A percentile compares a stretch with the other conserved stretches of the same genome.
phyloP scores from a whole-genome alignment of 2,888 invertebrate species.

The Coecobrya sp. region DNA sequence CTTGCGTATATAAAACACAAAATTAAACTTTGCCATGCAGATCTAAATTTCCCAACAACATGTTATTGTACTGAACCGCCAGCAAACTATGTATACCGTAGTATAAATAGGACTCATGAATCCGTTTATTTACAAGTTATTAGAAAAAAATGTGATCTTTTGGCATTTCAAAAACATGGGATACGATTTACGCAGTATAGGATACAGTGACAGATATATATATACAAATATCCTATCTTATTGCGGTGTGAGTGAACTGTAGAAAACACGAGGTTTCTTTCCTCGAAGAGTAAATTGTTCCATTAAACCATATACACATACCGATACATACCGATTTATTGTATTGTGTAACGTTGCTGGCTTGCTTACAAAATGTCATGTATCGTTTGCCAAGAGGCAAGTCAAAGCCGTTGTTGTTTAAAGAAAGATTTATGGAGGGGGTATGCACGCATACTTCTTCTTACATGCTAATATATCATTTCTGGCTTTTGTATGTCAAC shows the following conservation, averaged over 20 bases:
- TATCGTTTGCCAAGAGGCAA: conserved; percentile 27
- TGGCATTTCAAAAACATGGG: conserved; percentile 13
- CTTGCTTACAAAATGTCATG: conserved; percentile 15
- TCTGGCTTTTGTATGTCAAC: conserved; percentile 35
- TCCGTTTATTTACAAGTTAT: conserved; percentile 14
- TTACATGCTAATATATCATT: not conserved
- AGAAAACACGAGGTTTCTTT: conserved; percentile 45
- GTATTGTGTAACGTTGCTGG: not conserved
- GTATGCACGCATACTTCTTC: conserved; percentile 10
- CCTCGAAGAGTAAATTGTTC: conserved; percentile 18
- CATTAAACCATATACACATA: not conserved
- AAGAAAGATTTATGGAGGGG: not conserved
- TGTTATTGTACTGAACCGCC: not conserved
- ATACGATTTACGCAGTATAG: not conserved
- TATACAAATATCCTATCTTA: not conserved
- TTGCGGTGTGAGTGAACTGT: conserved; percentile 31
- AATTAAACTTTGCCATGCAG: too few species aligned
- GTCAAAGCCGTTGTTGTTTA: conserved; percentile 12
- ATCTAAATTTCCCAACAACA: too few species aligned
- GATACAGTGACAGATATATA: not conserved
- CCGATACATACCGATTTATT: not conserved
- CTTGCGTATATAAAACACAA: not conserved
- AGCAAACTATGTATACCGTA: not conserved
- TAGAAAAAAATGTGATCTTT: conserved; percentile 22
- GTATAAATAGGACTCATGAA: conserved; percentile 23